phyloP scores from a whole-genome alignment of 1,140 invertebrate species.

The Paracyclopina nana region DNA sequence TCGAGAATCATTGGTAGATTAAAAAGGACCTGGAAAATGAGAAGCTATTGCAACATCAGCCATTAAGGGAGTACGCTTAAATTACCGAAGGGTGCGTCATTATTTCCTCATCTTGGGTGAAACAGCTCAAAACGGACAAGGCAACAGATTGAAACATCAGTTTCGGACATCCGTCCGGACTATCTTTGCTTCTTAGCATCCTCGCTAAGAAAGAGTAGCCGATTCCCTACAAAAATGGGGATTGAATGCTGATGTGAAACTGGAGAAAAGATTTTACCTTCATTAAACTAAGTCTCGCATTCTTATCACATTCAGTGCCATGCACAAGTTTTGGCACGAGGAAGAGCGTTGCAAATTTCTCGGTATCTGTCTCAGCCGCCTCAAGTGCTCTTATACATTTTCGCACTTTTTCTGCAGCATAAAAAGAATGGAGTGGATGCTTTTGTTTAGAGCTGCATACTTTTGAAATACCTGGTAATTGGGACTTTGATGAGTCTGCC shows the following conservation, averaged over 20 bases:
- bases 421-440: too few species aligned
- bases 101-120: constrained; percentile 44
- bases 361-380: constrained; percentile 54
- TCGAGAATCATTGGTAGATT: constrained; percentile 57
- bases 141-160: constrained; percentile 73
- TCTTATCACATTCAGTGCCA: not conserved
- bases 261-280: constrained; percentile 1
- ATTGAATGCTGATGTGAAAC: constrained; percentile 20
- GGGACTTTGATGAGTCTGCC: too few species aligned
- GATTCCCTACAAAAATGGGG: constrained; percentile 64
- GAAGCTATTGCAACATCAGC: too few species aligned
- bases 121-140: constrained; percentile 37
- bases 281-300: not conserved
- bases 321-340: constrained; percentile 62
- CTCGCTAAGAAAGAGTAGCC: constrained; percentile 54
- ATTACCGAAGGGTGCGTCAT: constrained; percentile 55
- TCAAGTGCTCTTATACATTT: constrained; percentile 57
- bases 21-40: too few species aligned
- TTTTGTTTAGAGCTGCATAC: too few species aligned
- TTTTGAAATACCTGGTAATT: too few species aligned
- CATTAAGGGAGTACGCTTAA: too few species aligned
- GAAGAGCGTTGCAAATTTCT: constrained; percentile 72
- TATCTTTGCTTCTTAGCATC: constrained; percentile 45
- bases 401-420: constrained; percentile 33
- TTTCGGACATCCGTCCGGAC: constrained; percentile 58